Conservation (phyloP, 2,797 vertebrate genomes). For the Danio jaintianensis region DNA sequence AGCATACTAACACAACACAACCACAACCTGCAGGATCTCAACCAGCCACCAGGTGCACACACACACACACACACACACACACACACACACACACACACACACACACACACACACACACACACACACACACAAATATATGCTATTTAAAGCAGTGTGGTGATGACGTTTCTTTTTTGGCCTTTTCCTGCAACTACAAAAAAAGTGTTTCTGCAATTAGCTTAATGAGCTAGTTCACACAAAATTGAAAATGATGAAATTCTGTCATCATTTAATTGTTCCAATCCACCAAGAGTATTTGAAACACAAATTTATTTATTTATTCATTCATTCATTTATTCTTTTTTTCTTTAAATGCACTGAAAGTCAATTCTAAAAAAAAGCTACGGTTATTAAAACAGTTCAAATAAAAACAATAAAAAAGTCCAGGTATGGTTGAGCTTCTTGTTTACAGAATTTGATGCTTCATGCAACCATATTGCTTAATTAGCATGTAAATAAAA, state of each 20-base stretch:
- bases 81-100: conserved; percentile 31
- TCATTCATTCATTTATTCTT: too few relatives aligned
- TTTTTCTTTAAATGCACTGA: too few relatives aligned
- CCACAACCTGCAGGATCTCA: too few relatives aligned
- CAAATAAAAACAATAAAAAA: background rate
- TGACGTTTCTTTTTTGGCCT: background rate
- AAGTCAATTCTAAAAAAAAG: background rate
- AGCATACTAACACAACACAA: too few relatives aligned
- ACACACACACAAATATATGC: conserved; percentile 12
- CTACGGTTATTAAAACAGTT: background rate
- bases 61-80: conserved; percentile 39
- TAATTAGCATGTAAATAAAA: background rate
- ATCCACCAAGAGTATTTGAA: too few relatives aligned
- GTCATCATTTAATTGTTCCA: background rate
- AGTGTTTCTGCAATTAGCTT: background rate
- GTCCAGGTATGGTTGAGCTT: too few relatives aligned
- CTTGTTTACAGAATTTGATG: too few relatives aligned
- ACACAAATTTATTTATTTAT: too few relatives aligned
- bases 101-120: conserved; percentile 41
- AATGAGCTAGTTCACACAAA: background rate
- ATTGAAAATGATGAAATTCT: background rate
- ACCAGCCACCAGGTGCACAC: too few relatives aligned
- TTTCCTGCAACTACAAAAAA: background rate
- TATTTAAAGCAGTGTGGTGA: conserved; percentile 32
- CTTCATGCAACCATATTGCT: background rate